These are phyloP conservation scores for Petrophora chlorosata DNA, from an alignment of 2,888 invertebrate species.

Conservation along the genomic window DNA sequence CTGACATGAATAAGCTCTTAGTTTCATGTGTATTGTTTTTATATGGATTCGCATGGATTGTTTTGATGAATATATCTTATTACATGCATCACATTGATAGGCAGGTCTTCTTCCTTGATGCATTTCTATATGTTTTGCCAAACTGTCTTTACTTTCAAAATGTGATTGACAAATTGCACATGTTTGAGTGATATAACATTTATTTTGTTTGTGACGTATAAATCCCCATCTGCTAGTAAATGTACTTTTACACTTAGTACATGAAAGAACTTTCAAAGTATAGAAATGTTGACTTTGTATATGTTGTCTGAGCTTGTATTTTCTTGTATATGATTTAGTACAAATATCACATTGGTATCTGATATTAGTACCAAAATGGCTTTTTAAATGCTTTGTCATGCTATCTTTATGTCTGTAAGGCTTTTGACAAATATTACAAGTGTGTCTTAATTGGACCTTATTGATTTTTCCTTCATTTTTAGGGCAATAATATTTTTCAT, in stretches of 20 bases:
- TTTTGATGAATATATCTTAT: not conserved
- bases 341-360: slow-evolving; percentile 1
- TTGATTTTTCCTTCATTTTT: not conserved
- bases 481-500: not conserved
- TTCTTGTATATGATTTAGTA: not conserved
- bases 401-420: not conserved
- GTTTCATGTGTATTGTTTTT: not conserved
- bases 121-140: not conserved
- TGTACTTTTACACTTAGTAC: not conserved
- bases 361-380: not conserved
- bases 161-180: not conserved
- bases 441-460: not conserved
- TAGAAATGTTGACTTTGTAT: not conserved
- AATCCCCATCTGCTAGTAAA: not conserved
- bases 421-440: not conserved
- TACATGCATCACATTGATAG: not conserved
- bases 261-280: not conserved
- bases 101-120: not conserved
- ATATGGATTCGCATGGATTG: not conserved
- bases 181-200: not conserved
- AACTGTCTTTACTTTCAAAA: not conserved
- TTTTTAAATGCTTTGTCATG: not conserved
- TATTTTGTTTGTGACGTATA: not conserved
- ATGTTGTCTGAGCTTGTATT: not conserved
- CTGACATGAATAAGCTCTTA: not conserved